Percentiles rank a stretch among this genome's conserved stretches.
phyloP scores from a whole-genome alignment of 2,888 invertebrate genomes.

The Apomyelois bistriatella region DNA sequence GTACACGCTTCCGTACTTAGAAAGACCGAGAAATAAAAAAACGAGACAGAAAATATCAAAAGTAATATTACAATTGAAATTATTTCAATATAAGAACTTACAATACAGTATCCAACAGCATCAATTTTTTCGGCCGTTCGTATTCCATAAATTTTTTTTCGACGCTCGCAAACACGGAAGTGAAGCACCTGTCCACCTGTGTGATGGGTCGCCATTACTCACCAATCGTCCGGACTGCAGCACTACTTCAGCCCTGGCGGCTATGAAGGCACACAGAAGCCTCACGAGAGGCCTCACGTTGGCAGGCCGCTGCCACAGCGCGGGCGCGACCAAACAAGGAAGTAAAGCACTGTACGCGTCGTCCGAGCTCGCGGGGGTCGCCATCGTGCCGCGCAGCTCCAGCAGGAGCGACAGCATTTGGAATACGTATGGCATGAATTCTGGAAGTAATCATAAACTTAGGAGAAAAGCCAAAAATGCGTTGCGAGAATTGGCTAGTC shows the following conservation, averaged over 20 bases:
- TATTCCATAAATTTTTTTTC: too few species aligned
- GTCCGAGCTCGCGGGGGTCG: constrained; percentile 61
- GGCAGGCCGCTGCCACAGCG: constrained; percentile 95
- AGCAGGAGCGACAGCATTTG: constrained; percentile 96
- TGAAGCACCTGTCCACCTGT: too few species aligned
- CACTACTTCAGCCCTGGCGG: constrained; percentile 50
- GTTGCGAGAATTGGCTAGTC: too few species aligned
- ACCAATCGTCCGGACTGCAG: constrained; percentile 85
- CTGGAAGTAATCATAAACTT: constrained; percentile 60
- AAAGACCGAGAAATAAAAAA: too few species aligned
- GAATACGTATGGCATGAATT: constrained; percentile 99
- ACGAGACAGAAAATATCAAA: too few species aligned
- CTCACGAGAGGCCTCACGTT: constrained; percentile 96
- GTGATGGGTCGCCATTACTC: constrained; percentile 32
- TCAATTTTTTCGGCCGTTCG: too few species aligned
- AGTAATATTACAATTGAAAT: too few species aligned
- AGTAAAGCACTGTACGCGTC: constrained; percentile 94
- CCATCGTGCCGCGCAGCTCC: constrained; percentile 81
- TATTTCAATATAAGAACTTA: too few species aligned
- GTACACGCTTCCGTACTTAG: too few species aligned
- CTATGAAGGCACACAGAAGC: constrained; percentile 93
- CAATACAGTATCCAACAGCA: too few species aligned
- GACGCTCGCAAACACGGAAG: too few species aligned
- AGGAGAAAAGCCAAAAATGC: too few species aligned
- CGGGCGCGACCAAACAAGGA: constrained; percentile 93